These are phyloP conservation scores for Tetheella fluctuosa DNA, from an alignment of 2,888 invertebrate species.

Conservation along the genomic window DNA sequence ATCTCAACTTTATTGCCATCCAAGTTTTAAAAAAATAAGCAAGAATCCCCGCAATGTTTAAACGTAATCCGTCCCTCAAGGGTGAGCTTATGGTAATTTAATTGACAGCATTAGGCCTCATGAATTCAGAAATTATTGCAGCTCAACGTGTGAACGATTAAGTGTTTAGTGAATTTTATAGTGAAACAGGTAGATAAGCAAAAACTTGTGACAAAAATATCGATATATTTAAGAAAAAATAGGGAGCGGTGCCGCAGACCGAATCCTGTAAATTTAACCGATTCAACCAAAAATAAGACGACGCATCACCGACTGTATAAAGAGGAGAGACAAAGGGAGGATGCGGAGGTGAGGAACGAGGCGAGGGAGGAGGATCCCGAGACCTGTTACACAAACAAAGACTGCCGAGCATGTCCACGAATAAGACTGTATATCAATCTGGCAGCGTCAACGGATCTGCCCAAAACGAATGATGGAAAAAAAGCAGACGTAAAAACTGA, in stretches of 20 bases:
- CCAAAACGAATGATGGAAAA: conserved; percentile 79
- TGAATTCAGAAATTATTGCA: background rate
- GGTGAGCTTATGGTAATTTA: conserved; percentile 16
- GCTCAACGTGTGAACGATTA: conserved; percentile 9
- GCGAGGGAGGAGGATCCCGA: conserved; percentile 43
- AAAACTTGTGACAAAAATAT: conserved; percentile 35
- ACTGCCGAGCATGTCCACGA: conserved; percentile 78
- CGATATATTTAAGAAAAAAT: conserved; percentile 42
- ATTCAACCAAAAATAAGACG: conserved; percentile 74
- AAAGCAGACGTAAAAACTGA: conserved; percentile 67
- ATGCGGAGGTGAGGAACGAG: conserved; percentile 46
- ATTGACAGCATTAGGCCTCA: background rate
- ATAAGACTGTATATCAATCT: conserved; percentile 82
- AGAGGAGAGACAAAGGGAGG: conserved; percentile 73
- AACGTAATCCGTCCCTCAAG: conserved; percentile 20
- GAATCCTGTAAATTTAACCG: conserved; percentile 46
- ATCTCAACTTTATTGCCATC: conserved; percentile 26
- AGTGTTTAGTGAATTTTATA: background rate
- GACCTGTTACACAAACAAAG: conserved; percentile 82
- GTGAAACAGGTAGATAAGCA: conserved; percentile 8
- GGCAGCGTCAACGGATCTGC: conserved; percentile 76
- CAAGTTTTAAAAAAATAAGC: conserved; percentile 23
- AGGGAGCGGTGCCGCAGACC: conserved; percentile 51
- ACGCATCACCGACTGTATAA: conserved; percentile 74
- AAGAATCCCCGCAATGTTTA: conserved; percentile 18